Conservation (phyloP, 2,797 vertebrate genomes). For the Myotis planiceps region DNA sequence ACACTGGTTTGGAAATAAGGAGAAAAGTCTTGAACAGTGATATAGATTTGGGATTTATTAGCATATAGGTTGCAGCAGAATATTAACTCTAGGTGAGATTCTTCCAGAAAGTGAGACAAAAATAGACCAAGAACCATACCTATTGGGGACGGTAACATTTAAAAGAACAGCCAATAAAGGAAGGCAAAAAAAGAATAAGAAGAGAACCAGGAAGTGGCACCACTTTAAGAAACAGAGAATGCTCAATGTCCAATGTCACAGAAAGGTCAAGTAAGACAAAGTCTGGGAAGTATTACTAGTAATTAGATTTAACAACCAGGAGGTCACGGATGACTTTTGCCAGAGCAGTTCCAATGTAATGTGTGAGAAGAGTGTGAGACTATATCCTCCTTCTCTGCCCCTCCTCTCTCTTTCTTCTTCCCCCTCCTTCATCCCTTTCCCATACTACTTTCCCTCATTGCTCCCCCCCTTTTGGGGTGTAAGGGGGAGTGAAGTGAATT, state of each 20-base stretch:
- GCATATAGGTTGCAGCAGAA: neutral
- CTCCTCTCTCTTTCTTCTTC: neutral
- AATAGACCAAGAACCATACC: neutral
- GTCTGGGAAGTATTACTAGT: neutral
- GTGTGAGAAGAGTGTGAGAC: neutral
- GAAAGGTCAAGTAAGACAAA: neutral
- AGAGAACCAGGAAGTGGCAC: neutral
- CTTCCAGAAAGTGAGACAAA: neutral
- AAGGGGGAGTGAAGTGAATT: neutral
- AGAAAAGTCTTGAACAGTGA: neutral
- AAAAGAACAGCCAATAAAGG: neutral
- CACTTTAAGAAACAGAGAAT: neutral
- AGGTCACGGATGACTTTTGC: neutral
- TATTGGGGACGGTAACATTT: neutral
- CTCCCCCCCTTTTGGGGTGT: neutral
- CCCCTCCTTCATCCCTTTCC: too few relatives aligned
- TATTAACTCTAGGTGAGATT: neutral
- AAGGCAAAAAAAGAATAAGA: neutral
- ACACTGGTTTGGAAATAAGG: neutral
- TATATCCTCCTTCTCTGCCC: neutral
- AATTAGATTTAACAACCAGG: neutral
- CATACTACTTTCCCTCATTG: neutral
- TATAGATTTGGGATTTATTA: neutral
- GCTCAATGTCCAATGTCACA: neutral
- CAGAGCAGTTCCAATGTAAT: neutral